Evolutionary conservation across 2,888 invertebrate genomes (phyloP).

Genomic region (Thecophora atra): DNA sequence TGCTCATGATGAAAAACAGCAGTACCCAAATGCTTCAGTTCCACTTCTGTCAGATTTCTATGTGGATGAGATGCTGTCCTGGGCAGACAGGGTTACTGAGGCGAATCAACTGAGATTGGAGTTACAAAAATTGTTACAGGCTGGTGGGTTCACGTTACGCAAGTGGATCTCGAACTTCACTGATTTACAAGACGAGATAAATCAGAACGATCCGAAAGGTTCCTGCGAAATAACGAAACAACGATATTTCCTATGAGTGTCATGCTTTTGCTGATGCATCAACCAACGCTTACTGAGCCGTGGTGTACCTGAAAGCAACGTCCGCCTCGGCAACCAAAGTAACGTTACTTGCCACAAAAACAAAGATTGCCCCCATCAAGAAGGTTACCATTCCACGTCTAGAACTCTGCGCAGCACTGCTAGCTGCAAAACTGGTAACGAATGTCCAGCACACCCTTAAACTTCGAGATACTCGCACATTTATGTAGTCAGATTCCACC

Average conservation of each 20-base stretch:
- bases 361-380: too few relatives aligned
- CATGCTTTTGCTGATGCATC: too few relatives aligned
- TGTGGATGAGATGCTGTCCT: not conserved
- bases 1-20: too few relatives aligned
- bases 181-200: not conserved
- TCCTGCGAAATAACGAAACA: not conserved
- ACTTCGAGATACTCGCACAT: not conserved
- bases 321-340: too few relatives aligned
- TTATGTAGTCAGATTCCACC: slow-evolving; percentile 18
- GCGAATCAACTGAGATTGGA: not conserved
- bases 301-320: not conserved
- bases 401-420: slow-evolving; percentile 18
- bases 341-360: too few relatives aligned
- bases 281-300: too few relatives aligned
- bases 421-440: slow-evolving; percentile 3
- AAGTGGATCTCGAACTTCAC: slow-evolving; percentile 3
- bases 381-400: slow-evolving; percentile 12
- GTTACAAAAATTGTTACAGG: slow-evolving; percentile 13
- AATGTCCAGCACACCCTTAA: not conserved
- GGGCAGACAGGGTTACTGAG: not conserved
- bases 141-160: not conserved
- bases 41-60: slow-evolving; percentile 6
- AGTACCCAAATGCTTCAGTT: not conserved
- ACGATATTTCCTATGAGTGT: too few relatives aligned
- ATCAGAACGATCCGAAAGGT: not conserved